Base-by-base conservation (phyloP, 2,888 invertebrate genomes). In the Melanchra persicariae region DNA sequence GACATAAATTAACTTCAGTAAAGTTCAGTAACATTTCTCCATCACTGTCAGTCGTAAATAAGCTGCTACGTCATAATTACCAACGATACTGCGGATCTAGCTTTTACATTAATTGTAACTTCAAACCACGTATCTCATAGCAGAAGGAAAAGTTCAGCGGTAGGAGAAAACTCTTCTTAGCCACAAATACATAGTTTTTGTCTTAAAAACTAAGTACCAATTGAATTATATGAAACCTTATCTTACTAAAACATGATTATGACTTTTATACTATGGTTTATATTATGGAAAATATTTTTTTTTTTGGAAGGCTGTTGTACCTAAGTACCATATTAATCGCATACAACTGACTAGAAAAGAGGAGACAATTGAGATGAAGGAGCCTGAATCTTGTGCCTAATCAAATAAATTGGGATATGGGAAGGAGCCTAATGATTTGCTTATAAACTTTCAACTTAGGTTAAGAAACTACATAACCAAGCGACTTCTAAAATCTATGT, bases 31-130 rank as follows among this genome's bases (percentile, higher is more conserved):
- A 62, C 51, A 70, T 65, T 59, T 34, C n/a, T 70, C 45, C 52
- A 63, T 62, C 64, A 69, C 57, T 64, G 59, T 69, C 55, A 30
- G 17, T 22, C 58, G 37, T 59, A 77, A 77, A 78, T 17, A 70
- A 66, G 34, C 37, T 70, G 40, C 40, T 82, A 37, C 65, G 37
- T 77, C 51, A 66, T 59, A 70, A 81, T 70, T 63, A 77, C 45
- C 26, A 43, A 37, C 17, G 15, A 59, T 47, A 9, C 22, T 5
- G 12, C 26, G 43, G 26, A 54, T 70, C 43, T 45, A 37, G 59
- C 58, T 63, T 70, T 77, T 58, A 81, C 37, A 55, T 49, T 61
- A 58, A 52, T 81, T 70, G 52, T 62, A 17, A 60, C n/a, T 51
- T 57, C n/a, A 30, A 37, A 26, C 49, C 75, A 64, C 64, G 52